phyloP scores from a whole-genome alignment of 2,113 vertebrate species.

The Anthoscopus minutus region DNA sequence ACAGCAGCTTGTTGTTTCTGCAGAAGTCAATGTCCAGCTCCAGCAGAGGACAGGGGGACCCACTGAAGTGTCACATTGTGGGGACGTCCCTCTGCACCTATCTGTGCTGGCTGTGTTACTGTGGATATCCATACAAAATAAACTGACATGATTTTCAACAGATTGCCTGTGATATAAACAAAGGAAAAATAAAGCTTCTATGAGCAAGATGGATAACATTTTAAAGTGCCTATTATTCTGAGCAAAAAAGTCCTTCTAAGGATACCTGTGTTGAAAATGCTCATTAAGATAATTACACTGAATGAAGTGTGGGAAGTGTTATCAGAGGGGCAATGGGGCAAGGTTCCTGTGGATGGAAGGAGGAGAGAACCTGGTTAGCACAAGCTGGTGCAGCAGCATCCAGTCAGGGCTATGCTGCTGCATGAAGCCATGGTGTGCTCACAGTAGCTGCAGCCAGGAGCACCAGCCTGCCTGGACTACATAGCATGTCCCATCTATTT shows the following conservation, averaged over 20 bases:
- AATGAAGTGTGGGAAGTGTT: background rate
- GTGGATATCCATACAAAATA: background rate
- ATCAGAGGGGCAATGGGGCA: background rate
- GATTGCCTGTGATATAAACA: background rate
- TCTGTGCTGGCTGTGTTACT: background rate
- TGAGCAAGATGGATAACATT: background rate
- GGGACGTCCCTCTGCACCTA: background rate
- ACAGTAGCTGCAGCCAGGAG: background rate
- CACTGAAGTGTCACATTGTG: background rate
- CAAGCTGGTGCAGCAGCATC: fast-evolving
- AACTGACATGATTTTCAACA: background rate
- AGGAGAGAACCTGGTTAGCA: background rate
- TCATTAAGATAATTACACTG: background rate
- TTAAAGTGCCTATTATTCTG: background rate
- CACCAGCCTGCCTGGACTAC: too few relatives aligned
- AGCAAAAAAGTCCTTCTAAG: background rate
- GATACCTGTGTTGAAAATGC: background rate
- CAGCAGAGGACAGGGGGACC: fast-evolving
- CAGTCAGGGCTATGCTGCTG: background rate
- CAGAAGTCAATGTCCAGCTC: background rate
- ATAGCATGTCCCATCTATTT: background rate
- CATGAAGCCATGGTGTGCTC: fast-evolving
- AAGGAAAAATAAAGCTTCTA: background rate
- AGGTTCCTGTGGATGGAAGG: background rate
- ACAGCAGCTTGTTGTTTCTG: background rate